Conservation (phyloP, 2,797 vertebrate genomes). For the Leontopithecus rosalia region DNA sequence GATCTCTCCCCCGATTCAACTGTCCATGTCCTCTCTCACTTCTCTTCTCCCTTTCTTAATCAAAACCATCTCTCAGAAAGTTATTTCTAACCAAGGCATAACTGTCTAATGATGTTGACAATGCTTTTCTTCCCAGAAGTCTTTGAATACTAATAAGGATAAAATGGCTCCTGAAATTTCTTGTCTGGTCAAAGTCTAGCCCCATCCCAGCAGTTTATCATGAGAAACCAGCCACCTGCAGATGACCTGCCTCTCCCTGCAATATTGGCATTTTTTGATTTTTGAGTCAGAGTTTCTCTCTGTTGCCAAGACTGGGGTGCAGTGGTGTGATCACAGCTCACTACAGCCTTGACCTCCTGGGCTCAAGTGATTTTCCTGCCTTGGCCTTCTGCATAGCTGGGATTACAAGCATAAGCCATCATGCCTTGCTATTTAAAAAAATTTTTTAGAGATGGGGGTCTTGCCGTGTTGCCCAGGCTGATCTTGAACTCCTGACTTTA, state of each 20-base stretch:
- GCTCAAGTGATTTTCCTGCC: neutral
- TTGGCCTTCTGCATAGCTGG: neutral
- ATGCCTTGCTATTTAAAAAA: rapidly evolving
- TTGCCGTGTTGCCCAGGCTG: neutral
- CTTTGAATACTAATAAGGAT: neutral
- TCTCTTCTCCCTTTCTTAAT: neutral
- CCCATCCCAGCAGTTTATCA: neutral
- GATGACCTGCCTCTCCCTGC: neutral
- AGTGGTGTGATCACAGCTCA: neutral
- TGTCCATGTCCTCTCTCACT: neutral
- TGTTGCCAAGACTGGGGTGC: neutral
- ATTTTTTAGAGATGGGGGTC: neutral
- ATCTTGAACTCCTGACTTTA: neutral
- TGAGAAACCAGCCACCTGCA: neutral
- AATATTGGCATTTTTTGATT: neutral
- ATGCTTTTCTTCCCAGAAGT: neutral
- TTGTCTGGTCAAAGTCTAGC: neutral
- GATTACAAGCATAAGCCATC: neutral
- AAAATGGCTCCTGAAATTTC: neutral
- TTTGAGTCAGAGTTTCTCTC: neutral
- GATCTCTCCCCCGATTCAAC: too few species aligned
- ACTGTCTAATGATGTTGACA: neutral
- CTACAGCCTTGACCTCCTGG: neutral
- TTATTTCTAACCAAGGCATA: neutral
- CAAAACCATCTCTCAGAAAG: neutral